phyloP scores from a whole-genome alignment of 2,113 vertebrate genomes.

The Menidia beryllina region DNA sequence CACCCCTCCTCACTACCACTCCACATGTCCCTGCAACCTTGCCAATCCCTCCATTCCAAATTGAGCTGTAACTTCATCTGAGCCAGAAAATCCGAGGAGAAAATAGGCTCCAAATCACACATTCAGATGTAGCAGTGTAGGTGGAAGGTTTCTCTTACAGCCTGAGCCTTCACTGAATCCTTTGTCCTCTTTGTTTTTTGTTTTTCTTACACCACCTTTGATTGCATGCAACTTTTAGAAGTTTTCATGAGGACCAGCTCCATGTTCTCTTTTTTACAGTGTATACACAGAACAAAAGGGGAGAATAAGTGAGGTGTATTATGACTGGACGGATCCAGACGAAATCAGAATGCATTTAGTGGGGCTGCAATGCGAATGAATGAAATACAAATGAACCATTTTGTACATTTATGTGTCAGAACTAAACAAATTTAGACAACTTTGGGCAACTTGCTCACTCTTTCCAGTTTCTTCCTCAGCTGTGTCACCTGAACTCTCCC shows the following conservation, averaged over 20 bases:
- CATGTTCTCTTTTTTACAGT: constrained; percentile 23
- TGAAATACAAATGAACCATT: too few species aligned
- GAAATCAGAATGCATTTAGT: too few species aligned
- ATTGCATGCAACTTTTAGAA: constrained; percentile 45
- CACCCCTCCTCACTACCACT: background rate
- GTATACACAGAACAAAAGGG: constrained; percentile 20
- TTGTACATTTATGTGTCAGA: too few species aligned
- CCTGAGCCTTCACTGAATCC: constrained; percentile 56
- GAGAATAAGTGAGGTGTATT: too few species aligned
- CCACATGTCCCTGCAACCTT: constrained; percentile 20
- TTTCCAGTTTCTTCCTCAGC: too few species aligned
- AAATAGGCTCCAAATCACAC: constrained; percentile 72
- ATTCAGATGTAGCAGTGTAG: constrained; percentile 62
- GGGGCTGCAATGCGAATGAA: too few species aligned
- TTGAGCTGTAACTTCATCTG: constrained; percentile 37
- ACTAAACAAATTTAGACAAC: too few species aligned
- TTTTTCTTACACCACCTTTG: constrained; percentile 57
- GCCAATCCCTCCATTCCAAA: constrained; percentile 40
- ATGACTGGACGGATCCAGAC: too few species aligned
- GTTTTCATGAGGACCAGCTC: constrained; percentile 43
- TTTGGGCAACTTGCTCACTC: too few species aligned
- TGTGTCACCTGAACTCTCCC: too few species aligned
- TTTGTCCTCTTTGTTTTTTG: constrained; percentile 50
- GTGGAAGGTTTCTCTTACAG: constrained; percentile 61
- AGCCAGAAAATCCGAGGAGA: constrained; percentile 57